Conservation (phyloP, 2,113 vertebrate genomes). For the Diglossa brunneiventris region DNA sequence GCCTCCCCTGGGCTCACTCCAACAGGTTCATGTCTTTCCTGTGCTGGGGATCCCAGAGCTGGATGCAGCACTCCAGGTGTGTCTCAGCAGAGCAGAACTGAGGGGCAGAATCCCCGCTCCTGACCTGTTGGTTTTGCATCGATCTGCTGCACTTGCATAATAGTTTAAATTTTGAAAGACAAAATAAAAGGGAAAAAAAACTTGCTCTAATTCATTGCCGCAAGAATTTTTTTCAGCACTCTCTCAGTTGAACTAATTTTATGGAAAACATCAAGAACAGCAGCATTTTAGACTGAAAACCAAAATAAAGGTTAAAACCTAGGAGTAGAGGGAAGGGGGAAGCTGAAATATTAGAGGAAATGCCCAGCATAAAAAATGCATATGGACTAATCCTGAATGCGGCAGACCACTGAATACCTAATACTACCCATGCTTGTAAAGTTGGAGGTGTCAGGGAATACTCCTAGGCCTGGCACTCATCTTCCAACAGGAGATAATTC, state of each 20-base stretch:
- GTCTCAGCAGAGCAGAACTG: background rate
- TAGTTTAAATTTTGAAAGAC: background rate
- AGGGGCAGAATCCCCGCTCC: background rate
- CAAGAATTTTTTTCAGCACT: background rate
- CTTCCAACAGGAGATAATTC: background rate
- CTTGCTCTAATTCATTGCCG: background rate
- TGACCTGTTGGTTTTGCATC: background rate
- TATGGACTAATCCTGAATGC: background rate
- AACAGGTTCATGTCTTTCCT: background rate
- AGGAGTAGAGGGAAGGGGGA: accelerated
- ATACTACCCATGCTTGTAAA: background rate
- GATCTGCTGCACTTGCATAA: background rate
- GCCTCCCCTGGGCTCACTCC: background rate
- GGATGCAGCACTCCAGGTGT: background rate
- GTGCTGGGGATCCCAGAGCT: background rate
- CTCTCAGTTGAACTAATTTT: background rate
- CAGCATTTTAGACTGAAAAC: background rate
- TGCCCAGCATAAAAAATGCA: background rate
- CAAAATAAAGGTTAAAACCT: background rate
- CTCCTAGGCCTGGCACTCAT: background rate
- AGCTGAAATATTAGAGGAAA: background rate
- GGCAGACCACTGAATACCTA: background rate
- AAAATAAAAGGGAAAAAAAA: background rate
- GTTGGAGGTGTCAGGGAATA: background rate
- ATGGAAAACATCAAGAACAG: background rate